These are phyloP conservation scores for Melanargia galathea DNA, from an alignment of 2,888 invertebrate species.

Conservation along the genomic window DNA sequence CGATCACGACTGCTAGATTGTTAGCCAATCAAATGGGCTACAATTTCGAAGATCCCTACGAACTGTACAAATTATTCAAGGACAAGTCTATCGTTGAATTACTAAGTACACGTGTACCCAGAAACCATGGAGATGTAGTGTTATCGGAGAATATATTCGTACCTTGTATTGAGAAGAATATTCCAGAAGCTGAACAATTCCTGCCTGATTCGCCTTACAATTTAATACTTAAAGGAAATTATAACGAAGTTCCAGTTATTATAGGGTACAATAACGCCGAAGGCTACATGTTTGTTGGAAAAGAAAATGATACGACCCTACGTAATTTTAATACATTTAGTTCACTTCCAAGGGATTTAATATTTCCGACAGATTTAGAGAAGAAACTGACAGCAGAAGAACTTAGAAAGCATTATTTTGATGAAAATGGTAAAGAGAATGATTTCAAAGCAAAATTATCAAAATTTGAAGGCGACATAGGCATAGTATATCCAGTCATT, in stretches of 20 bases:
- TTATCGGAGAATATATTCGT: conserved; percentile 72
- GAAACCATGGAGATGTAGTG: conserved; percentile 61
- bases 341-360: conserved; percentile 64
- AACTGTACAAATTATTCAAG: conserved; percentile 59
- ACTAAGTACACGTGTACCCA: conserved; percentile 59
- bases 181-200: conserved; percentile 54
- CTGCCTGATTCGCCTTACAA: conserved; percentile 63
- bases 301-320: conserved; percentile 68
- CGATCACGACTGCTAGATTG: conserved; percentile 57
- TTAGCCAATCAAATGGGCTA: conserved; percentile 60
- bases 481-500: conserved; percentile 62
- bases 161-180: conserved; percentile 63
- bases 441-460: conserved; percentile 60
- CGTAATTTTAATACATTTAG: conserved; percentile 55
- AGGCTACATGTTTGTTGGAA: conserved; percentile 68
- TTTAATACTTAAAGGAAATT: conserved; percentile 55
- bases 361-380: conserved; percentile 53
- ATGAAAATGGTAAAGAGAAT: conserved; percentile 59
- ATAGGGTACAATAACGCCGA: conserved; percentile 70
- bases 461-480: conserved; percentile 63
- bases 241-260: conserved; percentile 64
- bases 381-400: conserved; percentile 50
- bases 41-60: conserved; percentile 53
- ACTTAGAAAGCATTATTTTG: conserved; percentile 68
- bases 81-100: conserved; percentile 52